These are phyloP conservation scores for Drosophila sordidula DNA, from an alignment of 2,888 invertebrate species.

Conservation along the genomic window DNA sequence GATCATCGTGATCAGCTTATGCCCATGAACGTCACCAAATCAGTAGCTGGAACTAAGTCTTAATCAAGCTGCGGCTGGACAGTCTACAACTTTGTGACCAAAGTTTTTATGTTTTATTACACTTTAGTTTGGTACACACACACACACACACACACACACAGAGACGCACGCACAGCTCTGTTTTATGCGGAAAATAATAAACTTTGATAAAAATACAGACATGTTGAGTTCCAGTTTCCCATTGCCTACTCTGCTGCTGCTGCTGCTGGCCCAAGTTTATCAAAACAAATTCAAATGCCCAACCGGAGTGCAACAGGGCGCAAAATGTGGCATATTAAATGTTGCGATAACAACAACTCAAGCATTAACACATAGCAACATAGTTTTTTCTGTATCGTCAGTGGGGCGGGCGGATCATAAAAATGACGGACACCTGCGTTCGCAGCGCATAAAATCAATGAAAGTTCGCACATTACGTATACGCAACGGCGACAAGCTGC, in stretches of 20 bases:
- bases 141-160: slow-evolving; percentile 6
- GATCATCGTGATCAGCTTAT: neutral
- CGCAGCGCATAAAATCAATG: slow-evolving; percentile 48
- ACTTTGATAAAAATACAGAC: slow-evolving; percentile 55
- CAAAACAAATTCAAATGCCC: slow-evolving; percentile 43
- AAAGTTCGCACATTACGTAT: slow-evolving; percentile 47
- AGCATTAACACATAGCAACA: slow-evolving; percentile 39
- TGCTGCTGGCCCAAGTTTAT: slow-evolving; percentile 30
- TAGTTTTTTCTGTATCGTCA: neutral
- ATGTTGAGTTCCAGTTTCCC: slow-evolving; percentile 4
- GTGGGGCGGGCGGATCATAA: slow-evolving; percentile 11
- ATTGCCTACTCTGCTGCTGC: neutral
- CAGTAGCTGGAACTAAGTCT: slow-evolving; percentile 21
- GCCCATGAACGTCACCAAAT: slow-evolving; percentile 9
- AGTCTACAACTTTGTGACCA: slow-evolving; percentile 24
- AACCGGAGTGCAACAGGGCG: slow-evolving; percentile 11
- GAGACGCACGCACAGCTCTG: slow-evolving; percentile 22
- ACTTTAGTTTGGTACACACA: slow-evolving; percentile 26
- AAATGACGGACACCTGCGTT: slow-evolving; percentile 43
- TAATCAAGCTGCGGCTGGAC: slow-evolving; percentile 40
- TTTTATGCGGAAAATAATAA: slow-evolving; percentile 52
- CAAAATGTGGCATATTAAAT: slow-evolving; percentile 12
- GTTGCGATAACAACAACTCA: slow-evolving; percentile 41
- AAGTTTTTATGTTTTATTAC: slow-evolving; percentile 57
- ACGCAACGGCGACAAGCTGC: slow-evolving; percentile 26